These are phyloP conservation scores for Lucilia cuprina DNA, from an alignment of 1,140 invertebrate genomes.

Conservation along the genomic window DNA sequence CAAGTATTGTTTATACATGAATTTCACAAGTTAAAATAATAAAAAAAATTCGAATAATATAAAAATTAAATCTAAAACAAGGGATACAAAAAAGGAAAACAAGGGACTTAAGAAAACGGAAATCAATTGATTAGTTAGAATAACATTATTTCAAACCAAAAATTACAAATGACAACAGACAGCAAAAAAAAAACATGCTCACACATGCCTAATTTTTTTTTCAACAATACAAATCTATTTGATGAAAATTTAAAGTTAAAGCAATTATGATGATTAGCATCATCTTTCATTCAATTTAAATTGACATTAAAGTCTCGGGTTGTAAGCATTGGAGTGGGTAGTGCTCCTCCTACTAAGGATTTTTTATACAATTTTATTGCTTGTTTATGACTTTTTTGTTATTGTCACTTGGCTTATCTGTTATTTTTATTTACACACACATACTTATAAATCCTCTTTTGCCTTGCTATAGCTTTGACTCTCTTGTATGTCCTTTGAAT, in stretches of 20 bases:
- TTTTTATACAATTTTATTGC: constrained; percentile 18
- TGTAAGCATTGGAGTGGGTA: not conserved
- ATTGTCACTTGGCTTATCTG: constrained; percentile 12
- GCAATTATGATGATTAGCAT: constrained; percentile 25
- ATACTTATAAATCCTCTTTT: not conserved
- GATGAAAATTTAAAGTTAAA: not conserved
- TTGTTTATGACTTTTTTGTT: constrained; percentile 33
- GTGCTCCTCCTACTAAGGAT: not conserved
- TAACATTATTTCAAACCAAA: not conserved
- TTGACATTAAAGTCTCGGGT: not conserved
- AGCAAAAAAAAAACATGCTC: no score
- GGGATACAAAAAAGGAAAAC: not conserved
- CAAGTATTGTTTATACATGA: not conserved
- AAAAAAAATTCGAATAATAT: constrained; percentile 17
- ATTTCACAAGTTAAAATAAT: not conserved
- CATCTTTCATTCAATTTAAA: constrained; percentile 21
- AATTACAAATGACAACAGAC: no score
- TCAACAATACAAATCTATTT: no score
- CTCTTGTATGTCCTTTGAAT: not conserved
- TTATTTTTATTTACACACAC: constrained; percentile 10
- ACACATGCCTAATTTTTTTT: no score
- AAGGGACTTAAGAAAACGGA: not conserved
- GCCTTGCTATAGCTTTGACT: not conserved
- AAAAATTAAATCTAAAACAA: constrained; percentile 21
- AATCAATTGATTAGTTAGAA: constrained; percentile 25